These are phyloP conservation scores for Diorhabda sublineata DNA, from an alignment of 1,140 invertebrate genomes.

Conservation along the genomic window DNA sequence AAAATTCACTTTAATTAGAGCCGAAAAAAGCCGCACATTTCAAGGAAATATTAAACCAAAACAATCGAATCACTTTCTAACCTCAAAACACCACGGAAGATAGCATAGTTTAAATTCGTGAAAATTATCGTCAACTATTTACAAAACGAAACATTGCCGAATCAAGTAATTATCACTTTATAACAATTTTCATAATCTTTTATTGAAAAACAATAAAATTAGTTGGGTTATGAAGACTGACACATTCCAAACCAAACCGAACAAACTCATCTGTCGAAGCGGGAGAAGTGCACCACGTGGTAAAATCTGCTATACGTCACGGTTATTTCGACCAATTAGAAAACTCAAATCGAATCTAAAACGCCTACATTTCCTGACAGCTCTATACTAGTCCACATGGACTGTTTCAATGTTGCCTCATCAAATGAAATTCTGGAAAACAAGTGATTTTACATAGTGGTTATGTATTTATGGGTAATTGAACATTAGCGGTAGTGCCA, in stretches of 20 bases:
- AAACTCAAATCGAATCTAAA: background rate
- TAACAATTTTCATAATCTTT: background rate
- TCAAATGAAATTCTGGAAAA: constrained; percentile 5
- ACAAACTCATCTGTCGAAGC: constrained; percentile 7
- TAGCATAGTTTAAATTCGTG: too few species aligned
- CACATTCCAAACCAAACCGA: constrained; percentile 2
- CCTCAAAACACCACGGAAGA: background rate
- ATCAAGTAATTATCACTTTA: background rate
- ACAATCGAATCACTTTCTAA: background rate
- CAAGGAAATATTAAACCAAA: background rate
- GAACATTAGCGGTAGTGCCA: background rate
- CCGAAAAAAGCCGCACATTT: background rate
- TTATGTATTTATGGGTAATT: background rate
- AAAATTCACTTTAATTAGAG: background rate
- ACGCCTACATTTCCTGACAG: constrained; percentile 1
- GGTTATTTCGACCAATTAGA: background rate
- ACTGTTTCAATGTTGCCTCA: background rate
- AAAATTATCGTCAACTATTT: too few species aligned
- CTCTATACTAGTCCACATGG: constrained; percentile 1
- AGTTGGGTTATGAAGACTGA: background rate
- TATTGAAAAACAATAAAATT: background rate
- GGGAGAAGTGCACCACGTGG: constrained; percentile 11
- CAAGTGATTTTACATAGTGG: background rate
- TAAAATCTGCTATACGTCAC: background rate
- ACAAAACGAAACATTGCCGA: background rate